Evolutionary conservation across 2,888 invertebrate species (phyloP).

Genomic region (Plebejus argus): DNA sequence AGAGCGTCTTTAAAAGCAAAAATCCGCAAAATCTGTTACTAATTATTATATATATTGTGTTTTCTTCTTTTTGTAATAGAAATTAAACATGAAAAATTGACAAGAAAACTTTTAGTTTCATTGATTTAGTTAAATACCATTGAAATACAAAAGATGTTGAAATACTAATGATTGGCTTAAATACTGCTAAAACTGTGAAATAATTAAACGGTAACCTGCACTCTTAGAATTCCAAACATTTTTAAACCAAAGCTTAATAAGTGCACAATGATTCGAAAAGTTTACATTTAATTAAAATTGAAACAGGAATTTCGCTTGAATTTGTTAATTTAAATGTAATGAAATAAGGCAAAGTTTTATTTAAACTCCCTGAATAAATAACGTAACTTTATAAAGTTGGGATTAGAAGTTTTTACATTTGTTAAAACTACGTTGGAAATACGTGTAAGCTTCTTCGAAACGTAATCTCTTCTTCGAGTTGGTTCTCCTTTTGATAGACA

Average conservation of each 20-base stretch:
- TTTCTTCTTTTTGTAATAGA: too few species aligned
- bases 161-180: background rate
- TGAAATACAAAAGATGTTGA: background rate
- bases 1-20: background rate
- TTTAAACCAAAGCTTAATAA: constrained; percentile 3
- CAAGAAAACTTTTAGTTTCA: too few species aligned
- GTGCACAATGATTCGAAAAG: constrained; percentile 16
- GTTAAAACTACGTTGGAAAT: background rate
- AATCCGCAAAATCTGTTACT: too few species aligned
- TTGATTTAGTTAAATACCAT: too few species aligned
- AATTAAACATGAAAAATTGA: too few species aligned
- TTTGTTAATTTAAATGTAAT: constrained; percentile 27
- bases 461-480: background rate
- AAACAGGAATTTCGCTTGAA: constrained; percentile 12
- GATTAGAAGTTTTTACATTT: constrained; percentile 9
- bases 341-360: constrained; percentile 19
- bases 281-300: constrained; percentile 1
- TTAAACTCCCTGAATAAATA: constrained; percentile 8
- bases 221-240: background rate
- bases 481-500: background rate
- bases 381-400: background rate
- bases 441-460: background rate
- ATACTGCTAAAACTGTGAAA: background rate
- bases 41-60: too few species aligned
- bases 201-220: background rate